These are phyloP conservation scores for Todiramphus chloris DNA, from an alignment of 2,113 vertebrate genomes.

Conservation along the genomic window DNA sequence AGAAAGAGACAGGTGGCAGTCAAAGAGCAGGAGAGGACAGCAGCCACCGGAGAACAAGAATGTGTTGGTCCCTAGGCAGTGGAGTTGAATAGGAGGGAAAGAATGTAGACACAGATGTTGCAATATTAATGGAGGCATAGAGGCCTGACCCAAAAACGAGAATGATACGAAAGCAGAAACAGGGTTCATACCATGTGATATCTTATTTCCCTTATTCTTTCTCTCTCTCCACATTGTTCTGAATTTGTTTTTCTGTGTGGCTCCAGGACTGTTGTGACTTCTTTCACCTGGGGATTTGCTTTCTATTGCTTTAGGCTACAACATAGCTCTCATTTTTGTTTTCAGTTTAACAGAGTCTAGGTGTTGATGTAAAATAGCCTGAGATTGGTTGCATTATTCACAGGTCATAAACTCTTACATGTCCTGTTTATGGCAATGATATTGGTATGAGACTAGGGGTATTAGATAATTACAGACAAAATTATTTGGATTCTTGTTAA, in stretches of 20 bases:
- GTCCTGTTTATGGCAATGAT: neutral
- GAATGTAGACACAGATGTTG: neutral
- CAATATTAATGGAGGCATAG: accelerated
- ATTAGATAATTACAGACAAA: neutral
- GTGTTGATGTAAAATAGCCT: neutral
- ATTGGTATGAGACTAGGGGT: neutral
- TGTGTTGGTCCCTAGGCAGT: neutral
- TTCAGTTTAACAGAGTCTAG: neutral
- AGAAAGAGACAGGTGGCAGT: conserved; percentile 16
- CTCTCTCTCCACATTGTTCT: neutral
- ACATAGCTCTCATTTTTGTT: neutral
- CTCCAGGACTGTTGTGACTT: neutral
- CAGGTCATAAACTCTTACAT: neutral
- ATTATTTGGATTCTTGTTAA: neutral
- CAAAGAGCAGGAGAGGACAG: conserved; percentile 39
- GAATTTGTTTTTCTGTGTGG: neutral
- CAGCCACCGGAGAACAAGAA: neutral
- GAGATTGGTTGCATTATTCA: neutral
- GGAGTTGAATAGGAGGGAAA: neutral
- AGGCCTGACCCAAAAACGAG: neutral
- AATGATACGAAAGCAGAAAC: neutral
- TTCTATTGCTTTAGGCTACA: neutral
- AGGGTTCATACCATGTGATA: neutral
- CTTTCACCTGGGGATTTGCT: neutral
- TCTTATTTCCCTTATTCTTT: neutral